Evolutionary conservation across 2,888 invertebrate genomes (phyloP), one percentile per base, ranked within the genome.

Genomic region (Palloptera scutellata): DNA sequence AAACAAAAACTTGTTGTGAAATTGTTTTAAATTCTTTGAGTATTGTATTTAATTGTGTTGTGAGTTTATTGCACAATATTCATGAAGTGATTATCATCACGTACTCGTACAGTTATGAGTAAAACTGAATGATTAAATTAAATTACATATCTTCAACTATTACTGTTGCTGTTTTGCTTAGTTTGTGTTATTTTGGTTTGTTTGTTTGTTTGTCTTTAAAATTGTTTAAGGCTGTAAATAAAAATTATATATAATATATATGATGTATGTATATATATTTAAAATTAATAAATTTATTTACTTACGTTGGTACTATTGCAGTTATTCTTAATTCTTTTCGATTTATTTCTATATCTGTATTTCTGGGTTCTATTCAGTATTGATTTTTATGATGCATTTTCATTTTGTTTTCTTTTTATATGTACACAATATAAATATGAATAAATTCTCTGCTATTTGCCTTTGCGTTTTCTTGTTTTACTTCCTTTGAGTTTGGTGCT

Each of bases 131-230:
- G 61, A 2, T 55, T 66, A 68, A 65, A 64, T 42, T 63, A 67
- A 70, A 68, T 68, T 64, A 59, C 69, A 67, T 65, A 61, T 69
- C 63, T 62, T 64, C 11, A 63, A 60, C 45, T 58, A 57, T 65
- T 65, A 6, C 48, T 48, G 43, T 57, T 54, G 64, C 69, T 71
- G 67, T 69, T 66, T 30, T 69, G 53, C 67, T 69, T 71, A 69
- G 69, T 69, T 71, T 71, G 69, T 71, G 69, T 69, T 71, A 71
- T 69, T 71, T 66, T 71, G 65, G 66, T 67, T 71, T 71, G 71
- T 69, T 63, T 67, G 69, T 69, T 52, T 61, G 61, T 52, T 61
- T 45, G 59, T 60, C 40, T 59, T 63, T 63, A 52, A 62, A 59
- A 61, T 41, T 64, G 61, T 70, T 30, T 30, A 30, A 30, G 30